Percentiles rank a stretch among this genome's conserved stretches.
Evolutionary conservation across 2,888 invertebrate genomes (phyloP).

Genomic region (Volucella inanis): DNA sequence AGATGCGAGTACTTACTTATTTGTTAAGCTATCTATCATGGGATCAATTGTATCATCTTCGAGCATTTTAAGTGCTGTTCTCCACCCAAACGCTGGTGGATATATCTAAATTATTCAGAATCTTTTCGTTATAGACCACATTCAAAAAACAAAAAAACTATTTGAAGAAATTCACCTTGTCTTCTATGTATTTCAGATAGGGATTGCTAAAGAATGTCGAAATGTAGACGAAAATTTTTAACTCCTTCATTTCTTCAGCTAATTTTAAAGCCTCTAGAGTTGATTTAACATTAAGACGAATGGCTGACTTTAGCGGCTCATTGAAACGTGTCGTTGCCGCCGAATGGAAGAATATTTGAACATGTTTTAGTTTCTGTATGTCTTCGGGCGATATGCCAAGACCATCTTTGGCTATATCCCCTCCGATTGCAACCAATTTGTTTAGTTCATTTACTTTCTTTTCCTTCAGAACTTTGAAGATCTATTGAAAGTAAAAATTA

Average conservation of each 20-base stretch:
- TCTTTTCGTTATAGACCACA: neutral
- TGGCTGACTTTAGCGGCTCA: constrained; percentile 87
- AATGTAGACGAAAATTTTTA: constrained; percentile 89
- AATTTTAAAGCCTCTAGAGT: constrained; percentile 86
- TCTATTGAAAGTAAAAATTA: constrained; percentile 44
- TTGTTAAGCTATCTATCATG: constrained; percentile 77
- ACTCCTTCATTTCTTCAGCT: constrained; percentile 84
- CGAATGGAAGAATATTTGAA: constrained; percentile 89
- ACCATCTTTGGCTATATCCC: constrained; percentile 77
- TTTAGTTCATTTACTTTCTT: constrained; percentile 78
- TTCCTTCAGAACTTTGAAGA: constrained; percentile 78
- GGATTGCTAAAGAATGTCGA: constrained; percentile 95
- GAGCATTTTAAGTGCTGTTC: constrained; percentile 77
- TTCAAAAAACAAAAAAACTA: neutral
- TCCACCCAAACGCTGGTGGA: constrained; percentile 79
- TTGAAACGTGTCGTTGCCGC: constrained; percentile 93
- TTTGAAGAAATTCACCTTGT: constrained; percentile 84
- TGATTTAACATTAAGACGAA: constrained; percentile 86
- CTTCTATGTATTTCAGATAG: constrained; percentile 88
- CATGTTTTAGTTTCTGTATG: constrained; percentile 81
- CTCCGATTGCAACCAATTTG: constrained; percentile 78
- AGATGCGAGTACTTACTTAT: constrained; percentile 77
- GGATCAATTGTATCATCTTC: constrained; percentile 75
- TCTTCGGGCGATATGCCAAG: constrained; percentile 78
- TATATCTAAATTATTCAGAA: constrained; percentile 76